phyloP scores from a whole-genome alignment of 2,888 invertebrate species.

The Heliconius ismenius region DNA sequence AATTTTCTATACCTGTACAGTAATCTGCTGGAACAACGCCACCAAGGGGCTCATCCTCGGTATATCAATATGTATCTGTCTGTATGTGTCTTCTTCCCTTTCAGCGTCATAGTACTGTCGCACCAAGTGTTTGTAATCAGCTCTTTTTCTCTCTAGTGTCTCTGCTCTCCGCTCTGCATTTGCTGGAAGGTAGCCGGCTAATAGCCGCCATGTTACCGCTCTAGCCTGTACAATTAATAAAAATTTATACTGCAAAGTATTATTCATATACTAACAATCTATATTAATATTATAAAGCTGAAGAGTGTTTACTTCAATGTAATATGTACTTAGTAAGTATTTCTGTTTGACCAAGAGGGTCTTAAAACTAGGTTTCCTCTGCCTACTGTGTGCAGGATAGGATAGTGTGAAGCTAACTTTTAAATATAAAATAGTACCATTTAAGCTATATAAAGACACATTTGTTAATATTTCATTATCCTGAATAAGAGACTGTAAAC shows the following conservation, averaged over 20 bases:
- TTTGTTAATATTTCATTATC: too few relatives aligned
- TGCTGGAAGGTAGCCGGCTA: constrained; percentile 95
- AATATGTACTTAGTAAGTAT: too few relatives aligned
- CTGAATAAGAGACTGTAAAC: too few relatives aligned
- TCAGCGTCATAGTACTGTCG: constrained; percentile 97
- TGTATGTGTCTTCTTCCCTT: constrained; percentile 93
- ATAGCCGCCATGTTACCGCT: constrained; percentile 84
- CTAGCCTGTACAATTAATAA: constrained; percentile 70
- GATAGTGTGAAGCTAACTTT: too few relatives aligned
- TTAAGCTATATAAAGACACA: too few relatives aligned
- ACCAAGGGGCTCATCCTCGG: constrained; percentile 99
- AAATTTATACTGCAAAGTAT: not conserved
- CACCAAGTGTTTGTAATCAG: constrained; percentile 97
- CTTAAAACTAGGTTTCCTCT: too few relatives aligned
- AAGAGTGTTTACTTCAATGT: too few relatives aligned
- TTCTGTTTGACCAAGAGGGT: too few relatives aligned
- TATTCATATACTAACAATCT: not conserved
- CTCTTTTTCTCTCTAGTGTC: constrained; percentile 94
- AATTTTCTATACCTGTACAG: constrained; percentile 83
- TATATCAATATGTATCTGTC: constrained; percentile 97
- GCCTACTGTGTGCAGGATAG: too few relatives aligned
- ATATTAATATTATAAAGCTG: not conserved
- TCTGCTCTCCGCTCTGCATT: constrained; percentile 93
- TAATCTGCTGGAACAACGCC: constrained; percentile 96
- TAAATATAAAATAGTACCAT: too few relatives aligned